Evolutionary conservation across 1,140 invertebrate species (phyloP).

Genomic region (Cotesia glomerata): DNA sequence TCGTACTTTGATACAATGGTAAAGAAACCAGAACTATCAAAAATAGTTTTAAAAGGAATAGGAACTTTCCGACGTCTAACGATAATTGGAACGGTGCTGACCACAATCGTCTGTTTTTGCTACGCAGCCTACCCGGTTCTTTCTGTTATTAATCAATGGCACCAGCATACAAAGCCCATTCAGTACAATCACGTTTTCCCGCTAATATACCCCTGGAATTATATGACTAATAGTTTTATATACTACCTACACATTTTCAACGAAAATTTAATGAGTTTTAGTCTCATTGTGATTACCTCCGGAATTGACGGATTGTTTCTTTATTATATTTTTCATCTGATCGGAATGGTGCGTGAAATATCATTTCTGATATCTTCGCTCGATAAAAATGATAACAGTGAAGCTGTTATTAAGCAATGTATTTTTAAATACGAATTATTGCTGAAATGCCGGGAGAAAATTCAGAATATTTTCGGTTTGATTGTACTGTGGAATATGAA

Average conservation of each 20-base stretch:
- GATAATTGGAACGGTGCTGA: not conserved
- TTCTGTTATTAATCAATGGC: not conserved
- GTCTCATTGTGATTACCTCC: slow-evolving; percentile 19
- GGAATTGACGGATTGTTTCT: slow-evolving; percentile 39
- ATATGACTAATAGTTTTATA: not conserved
- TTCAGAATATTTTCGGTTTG: slow-evolving; percentile 40
- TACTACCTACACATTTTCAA: slow-evolving; percentile 30
- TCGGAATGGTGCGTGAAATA: slow-evolving; percentile 15
- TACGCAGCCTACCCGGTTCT: not conserved
- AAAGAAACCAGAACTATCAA: not conserved
- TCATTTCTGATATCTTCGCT: slow-evolving; percentile 30
- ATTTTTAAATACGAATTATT: slow-evolving; percentile 26
- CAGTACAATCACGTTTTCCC: slow-evolving; percentile 26
- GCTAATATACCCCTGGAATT: slow-evolving; percentile 22
- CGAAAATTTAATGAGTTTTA: slow-evolving; percentile 10
- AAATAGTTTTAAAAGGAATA: not conserved
- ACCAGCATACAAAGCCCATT: not conserved
- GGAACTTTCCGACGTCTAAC: not conserved
- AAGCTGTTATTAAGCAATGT: slow-evolving; percentile 2
- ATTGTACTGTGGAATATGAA: slow-evolving; percentile 34
- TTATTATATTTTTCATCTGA: slow-evolving; percentile 38
- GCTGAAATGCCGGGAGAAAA: slow-evolving; percentile 26
- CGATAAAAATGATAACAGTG: slow-evolving; percentile 18
- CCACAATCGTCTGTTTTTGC: not conserved
- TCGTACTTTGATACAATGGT: too few species aligned